Evolutionary conservation across 2,888 invertebrate genomes (phyloP).

Genomic region (Eupsilia transversa): DNA sequence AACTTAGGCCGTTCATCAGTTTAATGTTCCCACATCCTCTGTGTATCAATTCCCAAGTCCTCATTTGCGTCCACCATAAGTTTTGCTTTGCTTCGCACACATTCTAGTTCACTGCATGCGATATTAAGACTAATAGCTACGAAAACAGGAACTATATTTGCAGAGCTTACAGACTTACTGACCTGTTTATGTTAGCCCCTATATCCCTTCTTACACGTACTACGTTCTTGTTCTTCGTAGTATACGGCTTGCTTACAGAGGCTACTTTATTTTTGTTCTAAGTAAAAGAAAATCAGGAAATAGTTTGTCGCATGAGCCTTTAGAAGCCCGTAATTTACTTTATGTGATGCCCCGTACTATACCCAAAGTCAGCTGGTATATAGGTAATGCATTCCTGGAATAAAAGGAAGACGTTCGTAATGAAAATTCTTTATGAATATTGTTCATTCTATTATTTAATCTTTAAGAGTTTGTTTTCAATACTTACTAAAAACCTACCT

Average conservation of each 20-base stretch:
- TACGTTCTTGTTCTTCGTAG: slow-evolving; percentile 76
- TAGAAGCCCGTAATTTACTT: slow-evolving; percentile 51
- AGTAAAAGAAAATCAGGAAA: slow-evolving; percentile 67
- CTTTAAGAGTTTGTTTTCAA: neutral
- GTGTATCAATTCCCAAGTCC: slow-evolving; percentile 75
- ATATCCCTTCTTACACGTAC: slow-evolving; percentile 76
- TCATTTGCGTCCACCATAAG: slow-evolving; percentile 86
- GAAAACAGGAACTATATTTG: slow-evolving; percentile 81
- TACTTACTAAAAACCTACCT: neutral
- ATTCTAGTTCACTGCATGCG: slow-evolving; percentile 74
- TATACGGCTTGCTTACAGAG: slow-evolving; percentile 65
- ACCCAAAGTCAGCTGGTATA: slow-evolving; percentile 30
- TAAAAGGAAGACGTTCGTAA: neutral
- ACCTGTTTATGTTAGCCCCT: slow-evolving; percentile 84
- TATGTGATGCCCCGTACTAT: slow-evolving; percentile 36
- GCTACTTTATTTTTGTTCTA: slow-evolving; percentile 63
- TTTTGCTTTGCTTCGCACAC: slow-evolving; percentile 81
- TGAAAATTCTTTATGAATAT: slow-evolving; percentile 19
- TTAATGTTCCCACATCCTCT: slow-evolving; percentile 63
- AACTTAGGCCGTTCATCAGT: slow-evolving; percentile 62
- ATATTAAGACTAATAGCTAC: slow-evolving; percentile 83
- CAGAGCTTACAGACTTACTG: slow-evolving; percentile 74
- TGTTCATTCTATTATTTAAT: neutral
- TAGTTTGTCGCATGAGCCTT: slow-evolving; percentile 59
- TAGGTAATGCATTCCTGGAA: slow-evolving; percentile 16